Evolutionary conservation across 2,888 invertebrate species (phyloP).

Genomic region (Branchipolynoe longqiensis): DNA sequence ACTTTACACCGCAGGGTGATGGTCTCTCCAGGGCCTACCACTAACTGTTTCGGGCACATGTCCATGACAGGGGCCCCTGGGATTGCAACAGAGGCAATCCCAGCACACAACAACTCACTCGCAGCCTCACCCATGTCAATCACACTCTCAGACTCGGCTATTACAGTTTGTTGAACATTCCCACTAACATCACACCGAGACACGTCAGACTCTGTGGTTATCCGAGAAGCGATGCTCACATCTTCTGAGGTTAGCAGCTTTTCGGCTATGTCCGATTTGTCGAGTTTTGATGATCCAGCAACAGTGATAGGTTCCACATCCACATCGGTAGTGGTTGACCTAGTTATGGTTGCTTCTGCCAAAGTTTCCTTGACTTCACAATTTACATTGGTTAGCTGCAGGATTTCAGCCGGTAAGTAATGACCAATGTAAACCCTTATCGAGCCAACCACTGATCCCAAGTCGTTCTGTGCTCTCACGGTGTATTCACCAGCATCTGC

Average conservation of each 20-base stretch:
- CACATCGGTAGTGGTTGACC: neutral
- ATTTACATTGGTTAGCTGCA: neutral
- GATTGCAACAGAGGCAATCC: too few species aligned
- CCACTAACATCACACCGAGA: too few species aligned
- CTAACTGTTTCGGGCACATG: neutral
- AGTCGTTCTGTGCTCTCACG: conserved; percentile 6
- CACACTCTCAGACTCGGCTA: too few species aligned
- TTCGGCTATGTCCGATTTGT: neutral
- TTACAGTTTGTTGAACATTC: too few species aligned
- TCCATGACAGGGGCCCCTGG: conserved; percentile 39
- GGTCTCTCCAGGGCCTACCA: conserved; percentile 26
- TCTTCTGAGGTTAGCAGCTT: neutral
- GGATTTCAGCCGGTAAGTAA: conserved; percentile 8
- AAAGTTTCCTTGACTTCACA: neutral
- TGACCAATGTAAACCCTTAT: conserved; percentile 15
- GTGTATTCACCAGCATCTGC: conserved; percentile 53
- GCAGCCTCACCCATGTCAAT: neutral
- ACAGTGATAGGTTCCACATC: neutral
- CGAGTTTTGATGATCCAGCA: too few species aligned
- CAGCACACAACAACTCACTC: too few species aligned
- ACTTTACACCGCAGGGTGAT: conserved; percentile 29
- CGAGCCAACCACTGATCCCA: neutral
- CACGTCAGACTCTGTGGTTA: neutral
- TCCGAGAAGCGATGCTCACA: neutral
- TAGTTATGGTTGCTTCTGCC: neutral